Percentiles rank a stretch among this genome's conserved stretches.
phyloP scores from a whole-genome alignment of 2,888 invertebrate species.

The Euplagia quadripunctaria region DNA sequence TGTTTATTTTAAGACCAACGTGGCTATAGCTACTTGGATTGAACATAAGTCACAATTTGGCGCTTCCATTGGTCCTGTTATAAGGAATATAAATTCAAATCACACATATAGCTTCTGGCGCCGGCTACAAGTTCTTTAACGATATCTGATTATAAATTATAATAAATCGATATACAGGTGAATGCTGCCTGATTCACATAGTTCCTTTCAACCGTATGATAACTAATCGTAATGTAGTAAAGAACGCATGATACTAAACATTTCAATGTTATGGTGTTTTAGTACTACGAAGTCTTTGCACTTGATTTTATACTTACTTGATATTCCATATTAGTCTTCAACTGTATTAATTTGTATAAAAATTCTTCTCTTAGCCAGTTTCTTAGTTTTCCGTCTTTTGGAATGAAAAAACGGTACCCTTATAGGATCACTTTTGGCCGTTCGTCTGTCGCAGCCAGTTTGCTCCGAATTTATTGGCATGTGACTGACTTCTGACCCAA shows the following conservation, averaged over 20 bases:
- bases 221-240: too few relatives aligned
- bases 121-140: constrained; percentile 47
- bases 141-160: constrained; percentile 23
- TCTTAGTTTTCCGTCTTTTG: too few relatives aligned
- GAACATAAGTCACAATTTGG: constrained; percentile 10
- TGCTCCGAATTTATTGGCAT: too few relatives aligned
- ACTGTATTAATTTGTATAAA: too few relatives aligned
- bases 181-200: background rate
- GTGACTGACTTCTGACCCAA: too few relatives aligned
- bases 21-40: constrained; percentile 25
- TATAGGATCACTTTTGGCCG: too few relatives aligned
- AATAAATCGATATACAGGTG: constrained; percentile 17
- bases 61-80: constrained; percentile 26
- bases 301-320: background rate
- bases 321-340: too few relatives aligned
- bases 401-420: too few relatives aligned
- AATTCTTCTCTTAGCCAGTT: too few relatives aligned
- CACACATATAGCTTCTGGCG: constrained; percentile 42
- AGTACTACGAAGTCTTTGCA: background rate
- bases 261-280: background rate
- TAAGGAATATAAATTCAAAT: constrained; percentile 29
- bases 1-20: constrained; percentile 25
- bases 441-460: too few relatives aligned
- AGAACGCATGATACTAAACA: background rate
- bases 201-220: background rate